Conservation (phyloP, 2,113 vertebrate genomes). For the Tapirus terrestris region DNA sequence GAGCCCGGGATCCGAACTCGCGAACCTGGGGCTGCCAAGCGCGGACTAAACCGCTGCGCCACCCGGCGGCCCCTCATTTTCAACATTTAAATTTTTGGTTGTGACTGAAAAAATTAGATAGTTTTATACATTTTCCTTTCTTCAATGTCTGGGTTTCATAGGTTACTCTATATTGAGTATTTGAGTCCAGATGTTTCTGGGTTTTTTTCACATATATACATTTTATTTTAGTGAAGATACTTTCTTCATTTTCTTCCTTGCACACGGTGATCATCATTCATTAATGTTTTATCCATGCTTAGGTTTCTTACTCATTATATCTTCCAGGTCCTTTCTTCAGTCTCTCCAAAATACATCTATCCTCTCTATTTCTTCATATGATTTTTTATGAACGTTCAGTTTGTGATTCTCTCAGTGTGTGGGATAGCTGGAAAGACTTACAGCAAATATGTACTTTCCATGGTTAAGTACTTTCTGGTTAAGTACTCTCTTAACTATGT, state of each 20-base stretch:
- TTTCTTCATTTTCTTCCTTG: neutral
- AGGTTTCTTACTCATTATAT: neutral
- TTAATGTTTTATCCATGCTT: neutral
- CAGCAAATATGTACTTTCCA: neutral
- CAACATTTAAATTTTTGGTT: neutral
- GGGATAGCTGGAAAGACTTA: neutral
- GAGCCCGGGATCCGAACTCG: too few species aligned
- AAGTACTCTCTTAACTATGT: neutral
- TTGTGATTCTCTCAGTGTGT: neutral
- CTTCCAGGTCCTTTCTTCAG: conserved; percentile 23
- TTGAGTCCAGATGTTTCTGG: neutral
- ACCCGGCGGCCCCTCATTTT: neutral
- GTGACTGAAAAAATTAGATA: neutral
- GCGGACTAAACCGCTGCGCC: too few species aligned
- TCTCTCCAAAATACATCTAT: neutral
- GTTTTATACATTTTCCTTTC: neutral
- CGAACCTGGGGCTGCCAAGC: too few species aligned
- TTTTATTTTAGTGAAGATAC: neutral
- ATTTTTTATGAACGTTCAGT: neutral
- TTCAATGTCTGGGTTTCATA: neutral
- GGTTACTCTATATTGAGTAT: neutral
- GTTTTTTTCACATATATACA: neutral
- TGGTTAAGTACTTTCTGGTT: neutral
- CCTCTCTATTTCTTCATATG: neutral
- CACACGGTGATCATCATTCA: neutral